Conservation (phyloP, 1,140 invertebrate species). For the silkworm (Bombyx mori) region DNA sequence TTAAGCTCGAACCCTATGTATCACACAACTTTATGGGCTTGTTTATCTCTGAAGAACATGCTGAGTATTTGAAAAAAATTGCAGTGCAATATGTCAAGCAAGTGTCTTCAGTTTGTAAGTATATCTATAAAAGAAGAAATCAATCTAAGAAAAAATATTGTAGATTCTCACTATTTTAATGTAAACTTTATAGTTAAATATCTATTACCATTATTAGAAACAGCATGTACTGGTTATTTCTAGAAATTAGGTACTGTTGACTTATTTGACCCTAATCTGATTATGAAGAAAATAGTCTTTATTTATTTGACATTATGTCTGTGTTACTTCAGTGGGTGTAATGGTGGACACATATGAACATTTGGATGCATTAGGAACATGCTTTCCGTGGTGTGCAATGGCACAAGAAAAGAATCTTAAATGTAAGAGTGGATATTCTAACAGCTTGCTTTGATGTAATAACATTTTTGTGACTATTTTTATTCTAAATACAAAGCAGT, state of each 20-base stretch:
- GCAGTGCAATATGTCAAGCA: conserved; percentile 84
- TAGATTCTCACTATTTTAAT: too few species aligned
- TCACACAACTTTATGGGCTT: conserved; percentile 91
- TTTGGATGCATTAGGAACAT: conserved; percentile 78
- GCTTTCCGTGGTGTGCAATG: conserved; percentile 79
- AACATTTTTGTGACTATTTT: too few species aligned
- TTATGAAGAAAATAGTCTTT: neutral
- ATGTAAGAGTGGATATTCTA: conserved; percentile 36
- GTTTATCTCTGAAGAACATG: conserved; percentile 85
- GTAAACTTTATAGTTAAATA: too few species aligned
- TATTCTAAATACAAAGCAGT: too few species aligned
- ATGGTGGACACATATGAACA: conserved; percentile 77
- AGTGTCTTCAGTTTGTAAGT: conserved; percentile 80
- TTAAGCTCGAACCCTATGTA: conserved; percentile 84
- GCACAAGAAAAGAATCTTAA: conserved; percentile 44
- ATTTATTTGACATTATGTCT: neutral
- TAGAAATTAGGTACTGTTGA: too few species aligned
- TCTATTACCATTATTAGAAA: neutral
- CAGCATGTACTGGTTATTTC: too few species aligned
- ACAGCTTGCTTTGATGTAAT: too few species aligned
- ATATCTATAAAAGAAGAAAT: conserved; percentile 5
- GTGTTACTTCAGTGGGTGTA: conserved; percentile 42
- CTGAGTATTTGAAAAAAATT: conserved; percentile 81
- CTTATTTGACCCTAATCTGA: too few species aligned
- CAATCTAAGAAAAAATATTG: too few species aligned